Evolutionary conservation across 2,113 vertebrate species (phyloP).

Genomic region (Pogona vitticeps): DNA sequence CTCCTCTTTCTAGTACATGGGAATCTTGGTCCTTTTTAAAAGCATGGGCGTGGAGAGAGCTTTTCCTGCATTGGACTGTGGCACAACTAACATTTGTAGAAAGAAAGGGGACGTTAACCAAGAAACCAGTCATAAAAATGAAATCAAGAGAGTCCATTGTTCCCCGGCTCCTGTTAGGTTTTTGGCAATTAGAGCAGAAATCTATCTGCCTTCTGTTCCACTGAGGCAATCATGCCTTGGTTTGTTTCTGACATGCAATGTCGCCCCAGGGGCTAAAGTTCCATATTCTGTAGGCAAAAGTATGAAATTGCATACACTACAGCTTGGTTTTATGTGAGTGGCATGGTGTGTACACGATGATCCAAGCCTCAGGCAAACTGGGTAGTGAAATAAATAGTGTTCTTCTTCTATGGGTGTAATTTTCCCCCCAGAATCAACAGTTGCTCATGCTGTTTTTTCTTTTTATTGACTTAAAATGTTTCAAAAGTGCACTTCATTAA

Average conservation of each 20-base stretch:
- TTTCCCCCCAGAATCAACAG: too few species aligned
- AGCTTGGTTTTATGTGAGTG: neutral
- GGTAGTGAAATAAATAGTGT: neutral
- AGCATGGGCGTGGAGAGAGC: neutral
- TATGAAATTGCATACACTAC: neutral
- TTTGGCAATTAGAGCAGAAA: neutral
- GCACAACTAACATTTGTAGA: constrained; percentile 10
- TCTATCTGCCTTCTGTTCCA: neutral
- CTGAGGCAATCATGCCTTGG: neutral
- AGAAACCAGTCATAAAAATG: neutral
- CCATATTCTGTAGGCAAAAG: neutral
- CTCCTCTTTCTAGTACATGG: neutral
- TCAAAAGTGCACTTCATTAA: too few species aligned
- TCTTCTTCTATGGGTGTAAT: too few species aligned
- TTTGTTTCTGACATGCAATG: neutral
- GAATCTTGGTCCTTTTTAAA: neutral
- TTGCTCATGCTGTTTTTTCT: too few species aligned
- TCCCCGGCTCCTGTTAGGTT: neutral
- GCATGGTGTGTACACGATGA: neutral
- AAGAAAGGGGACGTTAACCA: neutral
- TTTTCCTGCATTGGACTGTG: neutral
- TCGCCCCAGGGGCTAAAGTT: neutral
- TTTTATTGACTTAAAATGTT: too few species aligned
- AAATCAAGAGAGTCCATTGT: constrained; percentile 14
- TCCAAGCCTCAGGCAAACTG: neutral